Evolutionary conservation across 2,888 invertebrate genomes (phyloP).

Genomic region (Bruchidius siliquastri): DNA sequence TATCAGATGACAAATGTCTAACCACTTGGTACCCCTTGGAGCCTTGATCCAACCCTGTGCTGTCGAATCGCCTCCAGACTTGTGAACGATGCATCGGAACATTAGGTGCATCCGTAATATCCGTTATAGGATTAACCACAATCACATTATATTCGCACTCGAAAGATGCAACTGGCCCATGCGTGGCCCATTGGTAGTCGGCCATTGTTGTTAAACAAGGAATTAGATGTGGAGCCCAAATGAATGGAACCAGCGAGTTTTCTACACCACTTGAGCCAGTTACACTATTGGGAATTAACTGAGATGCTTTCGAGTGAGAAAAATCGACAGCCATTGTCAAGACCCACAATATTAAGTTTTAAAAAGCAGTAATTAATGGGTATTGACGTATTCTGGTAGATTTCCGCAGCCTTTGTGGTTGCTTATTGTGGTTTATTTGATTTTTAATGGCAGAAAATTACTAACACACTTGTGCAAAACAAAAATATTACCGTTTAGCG

Average conservation of each 20-base stretch:
- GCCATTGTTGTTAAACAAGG: slow-evolving; percentile 32
- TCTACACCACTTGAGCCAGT: slow-evolving; percentile 14
- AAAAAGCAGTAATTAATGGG: not conserved
- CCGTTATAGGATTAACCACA: slow-evolving; percentile 48
- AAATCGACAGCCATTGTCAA: not conserved
- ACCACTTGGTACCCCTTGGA: too few relatives aligned
- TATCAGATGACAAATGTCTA: too few relatives aligned
- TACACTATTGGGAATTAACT: not conserved
- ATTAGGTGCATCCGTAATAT: slow-evolving; percentile 44
- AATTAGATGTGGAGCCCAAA: slow-evolving; percentile 22
- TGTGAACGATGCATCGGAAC: slow-evolving; percentile 9
- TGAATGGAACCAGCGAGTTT: slow-evolving; percentile 10
- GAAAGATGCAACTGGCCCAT: slow-evolving; percentile 21
- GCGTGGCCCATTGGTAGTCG: slow-evolving; percentile 24
- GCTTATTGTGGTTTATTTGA: not conserved
- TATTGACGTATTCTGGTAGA: not conserved
- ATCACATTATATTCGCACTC: slow-evolving; percentile 44
- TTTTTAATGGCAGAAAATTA: too few relatives aligned
- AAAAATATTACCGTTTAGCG: too few relatives aligned
- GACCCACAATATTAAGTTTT: not conserved
- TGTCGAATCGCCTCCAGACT: slow-evolving; percentile 1
- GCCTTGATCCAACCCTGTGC: slow-evolving; percentile 13
- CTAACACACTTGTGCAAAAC: too few relatives aligned
- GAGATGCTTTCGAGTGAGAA: not conserved
- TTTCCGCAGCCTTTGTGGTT: not conserved